phyloP scores from a whole-genome alignment of 2,888 invertebrate species.

The Drosophila anomalipes region DNA sequence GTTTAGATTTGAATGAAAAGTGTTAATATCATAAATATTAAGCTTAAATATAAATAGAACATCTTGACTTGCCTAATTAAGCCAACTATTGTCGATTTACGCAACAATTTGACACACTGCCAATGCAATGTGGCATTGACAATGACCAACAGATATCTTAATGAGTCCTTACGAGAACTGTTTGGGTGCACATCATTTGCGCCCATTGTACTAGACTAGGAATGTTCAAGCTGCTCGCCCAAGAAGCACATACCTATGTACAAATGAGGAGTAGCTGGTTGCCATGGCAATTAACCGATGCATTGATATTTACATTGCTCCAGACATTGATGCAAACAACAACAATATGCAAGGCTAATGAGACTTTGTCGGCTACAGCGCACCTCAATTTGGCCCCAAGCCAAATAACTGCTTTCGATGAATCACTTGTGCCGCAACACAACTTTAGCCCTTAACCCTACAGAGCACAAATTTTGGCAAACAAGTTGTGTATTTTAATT shows the following conservation, averaged over 20 bases:
- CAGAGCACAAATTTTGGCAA: not conserved
- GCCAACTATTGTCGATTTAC: not conserved
- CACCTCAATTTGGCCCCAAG: conserved; percentile 7
- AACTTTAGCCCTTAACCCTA: not conserved
- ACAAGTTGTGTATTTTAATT: conserved; percentile 7
- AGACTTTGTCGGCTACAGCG: conserved; percentile 2
- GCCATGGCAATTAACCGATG: not conserved
- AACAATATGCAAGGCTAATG: conserved; percentile 12
- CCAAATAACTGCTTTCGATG: conserved; percentile 13
- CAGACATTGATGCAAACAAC: not conserved
- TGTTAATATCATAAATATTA: not conserved
- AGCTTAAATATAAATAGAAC: not conserved
- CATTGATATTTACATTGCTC: conserved; percentile 20
- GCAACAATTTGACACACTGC: not conserved
- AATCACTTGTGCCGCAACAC: not conserved
- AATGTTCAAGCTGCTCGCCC: not conserved
- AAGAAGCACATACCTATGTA: not conserved
- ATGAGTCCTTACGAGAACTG: not conserved
- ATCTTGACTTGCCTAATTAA: not conserved
- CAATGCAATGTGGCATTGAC: not conserved
- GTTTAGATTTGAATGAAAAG: not conserved
- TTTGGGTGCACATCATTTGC: not conserved
- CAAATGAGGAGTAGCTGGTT: not conserved
- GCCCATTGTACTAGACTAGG: not conserved
- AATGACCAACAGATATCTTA: not conserved